A percentile compares a stretch with the other conserved stretches of the same genome.
These are phyloP conservation scores for Oryzias dopingdopingensis DNA, from an alignment of 2,797 vertebrate genomes.

Conservation along the genomic window DNA sequence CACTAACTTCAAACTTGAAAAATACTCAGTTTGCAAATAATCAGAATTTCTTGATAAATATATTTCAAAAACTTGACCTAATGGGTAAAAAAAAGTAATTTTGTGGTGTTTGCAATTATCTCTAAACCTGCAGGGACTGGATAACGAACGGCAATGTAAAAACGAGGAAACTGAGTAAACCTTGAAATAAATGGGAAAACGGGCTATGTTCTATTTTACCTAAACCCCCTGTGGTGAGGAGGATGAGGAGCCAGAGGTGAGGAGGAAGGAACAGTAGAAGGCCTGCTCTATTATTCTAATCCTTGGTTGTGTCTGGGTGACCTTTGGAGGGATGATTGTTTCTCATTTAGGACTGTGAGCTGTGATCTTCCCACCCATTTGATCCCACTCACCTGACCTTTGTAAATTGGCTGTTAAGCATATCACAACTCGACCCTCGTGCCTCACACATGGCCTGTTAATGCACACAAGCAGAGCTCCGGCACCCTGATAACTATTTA, in stretches of 20 bases:
- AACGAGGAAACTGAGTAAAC: slow-evolving; percentile 2
- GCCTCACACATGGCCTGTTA: slow-evolving; percentile 66
- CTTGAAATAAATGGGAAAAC: slow-evolving; percentile 18
- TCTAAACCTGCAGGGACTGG: background rate
- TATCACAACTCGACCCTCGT: slow-evolving; percentile 75
- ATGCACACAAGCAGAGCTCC: slow-evolving; percentile 55
- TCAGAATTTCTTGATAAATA: background rate
- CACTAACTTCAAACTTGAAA: background rate
- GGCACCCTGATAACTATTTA: slow-evolving; percentile 49
- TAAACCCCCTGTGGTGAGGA: slow-evolving; percentile 45
- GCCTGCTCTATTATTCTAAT: slow-evolving; percentile 83
- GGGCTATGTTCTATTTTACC: slow-evolving; percentile 20
- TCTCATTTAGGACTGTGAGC: slow-evolving; percentile 84
- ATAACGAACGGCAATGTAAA: background rate
- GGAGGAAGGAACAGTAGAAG: slow-evolving; percentile 57
- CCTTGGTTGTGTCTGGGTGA: slow-evolving; percentile 77
- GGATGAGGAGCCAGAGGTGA: slow-evolving; percentile 47
- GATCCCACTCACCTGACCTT: slow-evolving; percentile 85
- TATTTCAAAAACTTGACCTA: background rate
- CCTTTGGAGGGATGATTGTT: slow-evolving; percentile 83
- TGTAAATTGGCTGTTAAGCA: slow-evolving; percentile 89
- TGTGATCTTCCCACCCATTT: slow-evolving; percentile 83
- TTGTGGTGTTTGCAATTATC: background rate
- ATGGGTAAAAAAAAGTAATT: background rate
- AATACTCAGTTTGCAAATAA: background rate